Base-by-base conservation (phyloP, 1,140 invertebrate genomes). In the Macrobrachium rosenbergii region DNA sequence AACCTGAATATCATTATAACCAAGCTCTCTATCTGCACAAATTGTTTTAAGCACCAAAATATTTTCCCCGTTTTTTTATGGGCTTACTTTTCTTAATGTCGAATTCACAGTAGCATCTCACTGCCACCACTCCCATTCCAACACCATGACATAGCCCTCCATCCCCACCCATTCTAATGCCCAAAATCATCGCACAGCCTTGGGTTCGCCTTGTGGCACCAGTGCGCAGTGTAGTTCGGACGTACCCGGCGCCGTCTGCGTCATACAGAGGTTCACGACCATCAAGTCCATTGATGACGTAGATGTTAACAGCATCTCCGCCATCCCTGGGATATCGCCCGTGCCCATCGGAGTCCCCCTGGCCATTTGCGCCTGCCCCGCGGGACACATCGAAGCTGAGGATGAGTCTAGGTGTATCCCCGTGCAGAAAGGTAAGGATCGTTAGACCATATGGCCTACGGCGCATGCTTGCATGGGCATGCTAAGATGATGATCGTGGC, bases 161-260 rank as follows among this genome's bases (percentile, higher is more conserved):
- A n/a, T 60, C 5, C 28, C 43, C 63, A 81, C 78, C 78, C 60
- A 37, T 37, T 64, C 43, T 52, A n/a, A 16, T 17, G n/a, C 63
- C 7, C 52, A 19, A 37, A 17, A 12, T 28, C 5, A 37, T 58
- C 72, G 28, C 8, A 60, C 78, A 87, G 85, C 69, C 21, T 43
- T 87, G 14, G 85, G 85, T 2, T 81, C 85, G 1, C 69, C 85
- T 23, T 87, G 85, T 75, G 85, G 85, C 21, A 87, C 85, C 37
- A 81, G 21, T 23, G 85, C 78, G 59, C 85, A 87, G 69, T 87
- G 85, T 72, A 62, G 67, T n/a, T 64, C 21, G 23, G 12, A 76
- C 69, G 59, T 87, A 11, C 85, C 78, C 6, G 85, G 85, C 10
- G 28, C 85, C 11, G 62, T 87, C 7, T 87, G 85, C 67, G 78